Evolutionary conservation across 2,797 vertebrate genomes (phyloP), one percentile per base, ranked within the genome.

Genomic region (Neoniphon sammara): DNA sequence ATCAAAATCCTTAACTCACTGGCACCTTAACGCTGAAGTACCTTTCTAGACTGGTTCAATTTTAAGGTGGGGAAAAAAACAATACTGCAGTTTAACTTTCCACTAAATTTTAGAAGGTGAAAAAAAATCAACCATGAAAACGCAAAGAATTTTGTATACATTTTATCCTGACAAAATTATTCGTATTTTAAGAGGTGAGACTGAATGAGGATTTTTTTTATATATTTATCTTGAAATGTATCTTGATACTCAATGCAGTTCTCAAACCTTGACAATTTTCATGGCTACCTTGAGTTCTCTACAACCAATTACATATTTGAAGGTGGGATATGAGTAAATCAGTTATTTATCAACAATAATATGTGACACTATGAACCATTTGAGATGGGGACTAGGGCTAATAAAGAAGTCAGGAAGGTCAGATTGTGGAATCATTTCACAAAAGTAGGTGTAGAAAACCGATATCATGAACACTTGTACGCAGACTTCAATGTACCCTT

Each of bases 1-100:
- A 74, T 75, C 68, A 58, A 60, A 73, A 68, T 34, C n/a, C 39
- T 79, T 52, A 63, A 66, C 66, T 66, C 9, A 59, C 7, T 36
- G 8, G 4, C 55, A 25, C 57, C 68, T 79, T 42, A 2, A 25
- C 6, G 11, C 17, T 7, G 53, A 70, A 67, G 0, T 0, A 25
- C 47, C 56, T 49, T 60, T 11, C 46, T 60, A 34, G 25, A 27
- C 15, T 42, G 6, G 7, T 27, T 77, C 6, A 65, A 83, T 66
- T 5, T 20, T 20, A 0, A 59, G 11, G 7, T 20, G 2, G 2
- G 6, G 21, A 66, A 52, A 66, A 62, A 44, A 15, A 15, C 3
- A 3, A 44, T 44, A 1, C 42, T 39, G 36, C 7, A 34, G 9
- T 12, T 39, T 1, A 39, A 39, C 36, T 11, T 39, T 39, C 36